Percentiles rank a stretch among this genome's conserved stretches.
Conservation (phyloP, 2,797 vertebrate genomes). For the Rhynchotus rufescens region DNA sequence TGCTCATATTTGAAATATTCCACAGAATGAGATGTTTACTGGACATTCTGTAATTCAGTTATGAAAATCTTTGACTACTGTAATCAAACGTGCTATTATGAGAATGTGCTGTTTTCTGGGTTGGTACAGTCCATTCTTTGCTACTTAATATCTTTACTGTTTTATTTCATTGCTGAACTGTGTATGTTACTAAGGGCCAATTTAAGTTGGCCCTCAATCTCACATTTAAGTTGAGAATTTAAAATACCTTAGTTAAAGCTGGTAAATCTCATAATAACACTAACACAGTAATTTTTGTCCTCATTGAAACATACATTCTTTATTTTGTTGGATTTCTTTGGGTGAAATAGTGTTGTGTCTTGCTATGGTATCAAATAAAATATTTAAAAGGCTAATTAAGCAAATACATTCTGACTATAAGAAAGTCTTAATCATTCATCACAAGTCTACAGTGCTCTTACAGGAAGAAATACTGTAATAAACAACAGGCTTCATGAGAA, state of each 20-base stretch:
- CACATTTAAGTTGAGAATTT: not conserved
- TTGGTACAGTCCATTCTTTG: not conserved
- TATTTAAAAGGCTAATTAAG: not conserved
- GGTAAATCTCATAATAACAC: not conserved
- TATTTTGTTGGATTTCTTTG: not conserved
- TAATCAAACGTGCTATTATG: not conserved
- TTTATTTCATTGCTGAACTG: not conserved
- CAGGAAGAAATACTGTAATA: not conserved
- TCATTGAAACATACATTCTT: not conserved
- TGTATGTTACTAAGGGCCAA: not conserved
- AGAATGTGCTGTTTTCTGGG: not conserved
- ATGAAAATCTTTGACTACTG: not conserved
- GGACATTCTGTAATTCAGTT: not conserved
- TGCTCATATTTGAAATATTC: not conserved
- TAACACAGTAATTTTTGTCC: not conserved
- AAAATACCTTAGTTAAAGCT: not conserved
- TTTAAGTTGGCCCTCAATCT: no score
- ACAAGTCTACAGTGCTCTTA: not conserved
- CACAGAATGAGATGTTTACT: not conserved
- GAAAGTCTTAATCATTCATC: conserved; percentile 14
- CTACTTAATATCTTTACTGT: not conserved
- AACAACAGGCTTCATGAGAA: not conserved
- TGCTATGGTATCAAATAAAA: not conserved
- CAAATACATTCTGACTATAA: not conserved
- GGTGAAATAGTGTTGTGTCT: not conserved